Evolutionary conservation across 2,113 vertebrate genomes (phyloP), one percentile per base, ranked within the genome.

Genomic region (Columba livia): DNA sequence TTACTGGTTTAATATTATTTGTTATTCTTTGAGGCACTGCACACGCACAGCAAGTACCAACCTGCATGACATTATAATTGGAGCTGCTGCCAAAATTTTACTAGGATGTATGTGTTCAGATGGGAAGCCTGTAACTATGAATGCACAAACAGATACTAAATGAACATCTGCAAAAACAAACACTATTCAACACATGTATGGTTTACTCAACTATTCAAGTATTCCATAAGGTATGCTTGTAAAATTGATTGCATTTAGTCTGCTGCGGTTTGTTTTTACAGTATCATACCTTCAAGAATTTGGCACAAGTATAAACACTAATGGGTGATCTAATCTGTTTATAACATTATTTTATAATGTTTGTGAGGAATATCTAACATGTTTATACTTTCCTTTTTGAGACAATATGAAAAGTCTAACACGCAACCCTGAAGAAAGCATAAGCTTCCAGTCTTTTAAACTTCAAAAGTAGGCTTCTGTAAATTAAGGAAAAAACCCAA

Each of bases 241-340:
- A 85, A 87, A 90, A 57, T 48, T 58, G 88, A 92, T 87, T 79
- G 79, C 61, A 28, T 93, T 95, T 88, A 65, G 61, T 93, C 80
- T 95, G 83, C 83, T 79, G 65, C 67, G 78, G 86, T 93, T 96
- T 94, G 66, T 81, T 96, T 77, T 89, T 87, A 66, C 60, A 82
- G 66, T 75, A 72, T 93, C 73, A 89, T 96, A 90, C 90, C 88
- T 92, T 95, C 79, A 95, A 94, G 93, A 96, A 87, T 92, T 95
- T 96, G 88, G 80, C 94, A 72, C 73, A 85, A 89, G 73, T 87
- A 82, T 92, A 94, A 96, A 93, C 61, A 79, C 40, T 87, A n/a
- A 88, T 40, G 48, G 21, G 42, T 96, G 88, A 93, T 83, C 51
- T 94, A 74, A 88, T 93, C 38, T 97, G 70, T 93, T 96, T 95